phyloP scores from a whole-genome alignment of 2,113 vertebrate species.

The Ariopsis seemanni region DNA sequence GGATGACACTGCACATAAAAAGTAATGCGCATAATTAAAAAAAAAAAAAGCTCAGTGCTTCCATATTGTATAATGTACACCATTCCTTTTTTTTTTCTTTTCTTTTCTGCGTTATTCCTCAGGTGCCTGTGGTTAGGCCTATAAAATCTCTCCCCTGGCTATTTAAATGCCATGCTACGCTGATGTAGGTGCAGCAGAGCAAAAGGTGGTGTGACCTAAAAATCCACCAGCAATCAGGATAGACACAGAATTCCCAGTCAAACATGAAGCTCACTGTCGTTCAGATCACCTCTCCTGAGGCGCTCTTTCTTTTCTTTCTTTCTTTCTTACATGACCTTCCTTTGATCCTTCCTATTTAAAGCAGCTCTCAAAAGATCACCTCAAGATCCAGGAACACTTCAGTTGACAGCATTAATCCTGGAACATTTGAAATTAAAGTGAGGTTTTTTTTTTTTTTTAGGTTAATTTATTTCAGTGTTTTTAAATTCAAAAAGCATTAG shows the following conservation, averaged over 20 bases:
- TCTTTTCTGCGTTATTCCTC: too few species aligned
- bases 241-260: background rate
- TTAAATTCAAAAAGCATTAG: background rate
- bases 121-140: too few species aligned
- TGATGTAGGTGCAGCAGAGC: background rate
- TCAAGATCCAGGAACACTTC: background rate
- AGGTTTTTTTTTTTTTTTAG: background rate
- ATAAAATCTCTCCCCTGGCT: background rate
- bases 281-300: background rate
- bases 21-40: background rate
- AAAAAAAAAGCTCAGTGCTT: background rate
- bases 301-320: background rate
- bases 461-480: background rate
- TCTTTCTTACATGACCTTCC: background rate
- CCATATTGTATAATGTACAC: background rate
- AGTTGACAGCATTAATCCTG: background rate
- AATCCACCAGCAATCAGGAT: background rate
- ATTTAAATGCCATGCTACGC: background rate
- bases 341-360: background rate
- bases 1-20: background rate
- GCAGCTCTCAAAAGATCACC: conserved; percentile 2
- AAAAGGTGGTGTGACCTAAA: background rate
- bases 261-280: background rate
- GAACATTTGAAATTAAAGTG: background rate
- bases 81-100: background rate